Conservation (phyloP, 1,140 invertebrate species). For the Adoxophyes honmai region DNA sequence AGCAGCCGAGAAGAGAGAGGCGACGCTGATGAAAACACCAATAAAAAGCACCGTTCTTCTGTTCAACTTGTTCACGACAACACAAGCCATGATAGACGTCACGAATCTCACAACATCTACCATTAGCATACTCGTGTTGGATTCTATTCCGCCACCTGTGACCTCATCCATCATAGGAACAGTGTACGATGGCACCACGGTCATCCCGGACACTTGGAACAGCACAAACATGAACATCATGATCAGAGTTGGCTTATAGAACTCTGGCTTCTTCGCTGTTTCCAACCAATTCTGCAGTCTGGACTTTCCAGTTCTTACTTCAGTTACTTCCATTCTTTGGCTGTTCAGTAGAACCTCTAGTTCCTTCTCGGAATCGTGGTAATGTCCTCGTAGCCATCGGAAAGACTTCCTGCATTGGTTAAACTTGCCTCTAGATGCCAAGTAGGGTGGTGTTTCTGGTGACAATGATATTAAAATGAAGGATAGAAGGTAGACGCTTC, state of each 20-base stretch:
- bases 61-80: constrained; percentile 55
- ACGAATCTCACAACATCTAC: constrained; percentile 58
- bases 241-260: constrained; percentile 64
- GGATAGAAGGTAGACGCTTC: constrained; percentile 51
- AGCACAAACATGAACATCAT: constrained; percentile 71
- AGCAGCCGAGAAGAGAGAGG: constrained; percentile 43
- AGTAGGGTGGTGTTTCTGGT: constrained; percentile 63
- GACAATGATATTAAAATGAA: constrained; percentile 49
- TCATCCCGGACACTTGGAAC: constrained; percentile 68
- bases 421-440: constrained; percentile 47
- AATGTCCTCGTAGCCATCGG: constrained; percentile 51
- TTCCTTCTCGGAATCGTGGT: constrained; percentile 52
- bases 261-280: constrained; percentile 51
- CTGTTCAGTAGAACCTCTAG: constrained; percentile 52
- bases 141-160: constrained; percentile 40
- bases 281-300: constrained; percentile 34
- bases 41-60: constrained; percentile 60
- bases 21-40: constrained; percentile 48
- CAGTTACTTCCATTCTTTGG: constrained; percentile 35
- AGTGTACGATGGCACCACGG: constrained; percentile 62
- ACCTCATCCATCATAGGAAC: constrained; percentile 62
- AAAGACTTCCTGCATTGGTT: constrained; percentile 53
- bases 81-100: constrained; percentile 52
- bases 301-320: constrained; percentile 22
- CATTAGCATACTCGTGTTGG: constrained; percentile 56